Conservation (phyloP, 2,113 vertebrate species). For the Pangasianodon hypophthalmus region DNA sequence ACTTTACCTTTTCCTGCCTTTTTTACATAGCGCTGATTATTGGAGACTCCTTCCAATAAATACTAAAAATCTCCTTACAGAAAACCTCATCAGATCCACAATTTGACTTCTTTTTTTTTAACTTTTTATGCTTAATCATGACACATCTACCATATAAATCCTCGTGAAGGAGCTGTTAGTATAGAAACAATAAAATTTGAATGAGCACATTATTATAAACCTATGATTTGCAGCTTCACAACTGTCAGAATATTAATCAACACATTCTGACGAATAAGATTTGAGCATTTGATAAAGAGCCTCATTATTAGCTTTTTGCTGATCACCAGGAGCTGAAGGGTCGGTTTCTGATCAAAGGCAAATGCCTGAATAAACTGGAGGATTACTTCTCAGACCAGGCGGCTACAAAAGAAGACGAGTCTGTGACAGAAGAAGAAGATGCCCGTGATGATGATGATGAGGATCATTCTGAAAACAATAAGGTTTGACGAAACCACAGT, state of each 20-base stretch:
- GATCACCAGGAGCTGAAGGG: constrained; percentile 84
- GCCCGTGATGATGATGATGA: constrained; percentile 76
- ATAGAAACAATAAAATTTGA: not conserved
- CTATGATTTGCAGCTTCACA: not conserved
- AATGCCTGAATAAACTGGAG: constrained; percentile 84
- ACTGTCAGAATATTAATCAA: too few species aligned
- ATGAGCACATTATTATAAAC: not conserved
- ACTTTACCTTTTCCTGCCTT: not conserved
- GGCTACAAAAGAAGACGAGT: constrained; percentile 66
- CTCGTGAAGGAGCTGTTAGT: not conserved
- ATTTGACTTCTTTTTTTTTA: not conserved
- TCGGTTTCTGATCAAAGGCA: constrained; percentile 93
- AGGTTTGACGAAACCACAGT: not conserved
- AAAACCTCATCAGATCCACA: not conserved
- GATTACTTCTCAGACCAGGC: constrained; percentile 61
- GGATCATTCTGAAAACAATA: constrained; percentile 63
- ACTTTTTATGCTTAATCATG: not conserved
- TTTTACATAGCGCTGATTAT: not conserved
- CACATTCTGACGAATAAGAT: not conserved
- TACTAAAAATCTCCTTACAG: not conserved
- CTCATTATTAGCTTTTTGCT: not conserved
- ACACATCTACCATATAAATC: too few species aligned
- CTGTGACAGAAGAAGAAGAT: constrained; percentile 92
- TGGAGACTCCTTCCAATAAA: not conserved
- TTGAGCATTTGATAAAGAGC: not conserved